Evolutionary conservation across 2,113 vertebrate genomes (phyloP), one percentile per base, ranked within the genome.

Genomic region (Sylvilagus bachmani): DNA sequence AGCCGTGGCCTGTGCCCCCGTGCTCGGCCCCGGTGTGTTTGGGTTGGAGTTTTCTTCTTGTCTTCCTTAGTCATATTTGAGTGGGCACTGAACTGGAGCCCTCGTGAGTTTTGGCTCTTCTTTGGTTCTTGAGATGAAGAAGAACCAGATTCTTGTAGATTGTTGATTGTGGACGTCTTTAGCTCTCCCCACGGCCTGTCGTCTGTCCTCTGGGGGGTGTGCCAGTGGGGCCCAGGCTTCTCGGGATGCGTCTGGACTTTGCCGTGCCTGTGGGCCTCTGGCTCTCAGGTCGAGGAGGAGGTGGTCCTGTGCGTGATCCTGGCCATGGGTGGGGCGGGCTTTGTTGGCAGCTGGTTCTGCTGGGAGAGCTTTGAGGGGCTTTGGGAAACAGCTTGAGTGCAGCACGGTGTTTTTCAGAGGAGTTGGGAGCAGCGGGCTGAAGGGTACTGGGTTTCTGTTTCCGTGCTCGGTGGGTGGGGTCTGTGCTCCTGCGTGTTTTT

Each of bases 241-340:
- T 33, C 4, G 31, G 55, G 25, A 17, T 29, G 29, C 17, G 21
- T 44, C 38, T 44, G 38, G 38, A 44, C 38, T 44, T 44, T 44
- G 38, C 38, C 38, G 38, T 44, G 44, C 44, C 44, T 44, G 44
- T 44, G 44, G 44, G 44, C 44, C 44, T 64, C 62, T 89, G 58
- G 27, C 55, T n/a, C 80, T 81, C 19, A 24, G 27, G 13, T 61
- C 38, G 24, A 36, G 6, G 44, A 11, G 49, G 44, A 11, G 49
- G 19, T 8, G 5, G 3, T 0, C 61, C 27, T 2, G 38, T 69
- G 9, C 58, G 1, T 29, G 6, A 4, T n/a, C 33, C 14, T 22
- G 9, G 22, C 19, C 38, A 3, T 12, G 19, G 6, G 8, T 17
- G 10, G 44, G 33, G 85, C 33, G 9, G 11, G 4, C 17, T 82